These are phyloP conservation scores for Gortyna flavago DNA, from an alignment of 2,888 invertebrate genomes.

Conservation along the genomic window DNA sequence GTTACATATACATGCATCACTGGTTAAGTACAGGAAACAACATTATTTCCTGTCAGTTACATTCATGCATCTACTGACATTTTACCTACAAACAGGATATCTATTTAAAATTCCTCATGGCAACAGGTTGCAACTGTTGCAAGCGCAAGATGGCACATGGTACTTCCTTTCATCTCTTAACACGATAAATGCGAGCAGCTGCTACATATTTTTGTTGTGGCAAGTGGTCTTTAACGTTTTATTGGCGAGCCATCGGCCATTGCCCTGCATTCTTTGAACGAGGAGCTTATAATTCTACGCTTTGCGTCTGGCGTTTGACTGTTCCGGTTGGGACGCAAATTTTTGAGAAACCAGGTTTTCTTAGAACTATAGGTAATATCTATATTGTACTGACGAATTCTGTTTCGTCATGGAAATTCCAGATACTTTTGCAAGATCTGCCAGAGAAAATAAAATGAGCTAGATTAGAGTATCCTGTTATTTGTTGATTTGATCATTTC, in stretches of 20 bases:
- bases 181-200: constrained; percentile 37
- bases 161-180: constrained; percentile 41
- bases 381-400: background rate
- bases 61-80: constrained; percentile 1
- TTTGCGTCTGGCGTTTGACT: background rate
- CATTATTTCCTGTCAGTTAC: constrained; percentile 20
- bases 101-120: constrained; percentile 38
- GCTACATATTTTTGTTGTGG: constrained; percentile 24
- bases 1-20: background rate
- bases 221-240: constrained; percentile 19
- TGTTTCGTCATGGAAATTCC: constrained; percentile 8
- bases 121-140: constrained; percentile 38
- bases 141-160: constrained; percentile 41
- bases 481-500: constrained; percentile 5
- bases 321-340: background rate
- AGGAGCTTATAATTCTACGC: background rate
- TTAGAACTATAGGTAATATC: background rate
- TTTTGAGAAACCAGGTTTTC: background rate
- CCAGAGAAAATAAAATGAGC: constrained; percentile 11
- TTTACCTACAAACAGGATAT: constrained; percentile 22
- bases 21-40: constrained; percentile 12
- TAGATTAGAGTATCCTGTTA: constrained; percentile 28
- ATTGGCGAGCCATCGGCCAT: constrained; percentile 15
- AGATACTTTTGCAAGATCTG: background rate
- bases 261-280: constrained; percentile 11